Base-by-base conservation (phyloP, 2,113 vertebrate species). In the Zosterops borbonicus region DNA sequence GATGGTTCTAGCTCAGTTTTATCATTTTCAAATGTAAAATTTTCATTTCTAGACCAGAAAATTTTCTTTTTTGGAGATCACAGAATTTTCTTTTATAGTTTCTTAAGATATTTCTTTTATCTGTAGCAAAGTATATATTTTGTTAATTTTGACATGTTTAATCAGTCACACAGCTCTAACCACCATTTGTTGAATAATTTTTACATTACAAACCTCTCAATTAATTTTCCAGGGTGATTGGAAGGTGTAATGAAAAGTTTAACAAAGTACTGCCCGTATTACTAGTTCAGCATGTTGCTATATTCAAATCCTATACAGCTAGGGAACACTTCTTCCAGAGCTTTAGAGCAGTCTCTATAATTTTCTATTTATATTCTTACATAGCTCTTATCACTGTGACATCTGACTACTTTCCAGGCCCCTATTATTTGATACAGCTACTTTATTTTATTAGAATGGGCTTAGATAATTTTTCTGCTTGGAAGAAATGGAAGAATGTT, bases 391-490 rank as follows among this genome's bases (percentile, higher is more conserved):
- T 88, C 44, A 37, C 11, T 49, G 39, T 39, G 82, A n/a, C 6
- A 55, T 73, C 83, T 83, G 85, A 87, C 62, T 64, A 33, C 35
- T 41, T 92, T 35, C 59, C 78, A 88, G 55, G 33, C 25, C 46
- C 12, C 27, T 70, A 56, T 59, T 93, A 55, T 12, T 19, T 53
- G 75, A 70, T 23, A 31, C 11, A 69, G 20, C 33, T 37, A 71
- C 69, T 56, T 90, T 68, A 27, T 42, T 83, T 74, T 39, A 20
- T 69, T 92, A 55, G n/a, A 92, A 50, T 58, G 46, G 16, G 80
- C 55, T 93, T 93, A 92, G 55, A 80, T 50, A 92, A 83, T 76
- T 88, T 92, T 65, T 70, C 52, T 83, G 11, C 78, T 93, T 77
- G 55, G 25, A 80, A 76, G 44, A 83, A 94, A 73, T 2, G 3